phyloP scores from a whole-genome alignment of 2,113 vertebrate species.

The Galbula dea region DNA sequence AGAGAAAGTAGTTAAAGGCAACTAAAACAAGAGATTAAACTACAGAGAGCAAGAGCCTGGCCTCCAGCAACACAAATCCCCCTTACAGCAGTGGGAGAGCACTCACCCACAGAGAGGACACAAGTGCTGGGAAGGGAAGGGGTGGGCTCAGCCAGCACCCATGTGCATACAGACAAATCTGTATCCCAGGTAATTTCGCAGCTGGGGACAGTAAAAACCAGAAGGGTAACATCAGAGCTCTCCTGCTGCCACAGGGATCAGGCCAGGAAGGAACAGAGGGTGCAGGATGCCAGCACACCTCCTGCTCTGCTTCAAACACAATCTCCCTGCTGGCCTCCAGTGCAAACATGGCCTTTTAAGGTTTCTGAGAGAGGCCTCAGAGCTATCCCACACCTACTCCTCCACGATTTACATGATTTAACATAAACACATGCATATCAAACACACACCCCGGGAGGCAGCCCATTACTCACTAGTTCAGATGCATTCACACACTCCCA shows the following conservation, averaged over 20 bases:
- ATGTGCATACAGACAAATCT: background rate
- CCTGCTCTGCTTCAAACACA: background rate
- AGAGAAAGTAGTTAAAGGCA: too few species aligned
- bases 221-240: background rate
- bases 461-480: background rate
- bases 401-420: background rate
- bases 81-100: too few species aligned
- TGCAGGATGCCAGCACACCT: background rate
- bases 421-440: background rate
- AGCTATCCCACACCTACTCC: background rate
- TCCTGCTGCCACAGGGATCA: background rate
- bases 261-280: fast-evolving
- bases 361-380: background rate
- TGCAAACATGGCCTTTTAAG: background rate
- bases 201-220: background rate
- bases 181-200: background rate
- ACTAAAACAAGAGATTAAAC: too few species aligned
- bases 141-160: fast-evolving
- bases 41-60: too few species aligned
- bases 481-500: background rate
- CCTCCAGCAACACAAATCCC: too few species aligned
- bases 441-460: background rate
- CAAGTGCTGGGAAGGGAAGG: too few species aligned
- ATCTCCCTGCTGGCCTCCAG: background rate
- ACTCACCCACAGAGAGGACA: too few species aligned